These are phyloP conservation scores for Brachyptera putata DNA, from an alignment of 2,888 invertebrate genomes.

Conservation along the genomic window DNA sequence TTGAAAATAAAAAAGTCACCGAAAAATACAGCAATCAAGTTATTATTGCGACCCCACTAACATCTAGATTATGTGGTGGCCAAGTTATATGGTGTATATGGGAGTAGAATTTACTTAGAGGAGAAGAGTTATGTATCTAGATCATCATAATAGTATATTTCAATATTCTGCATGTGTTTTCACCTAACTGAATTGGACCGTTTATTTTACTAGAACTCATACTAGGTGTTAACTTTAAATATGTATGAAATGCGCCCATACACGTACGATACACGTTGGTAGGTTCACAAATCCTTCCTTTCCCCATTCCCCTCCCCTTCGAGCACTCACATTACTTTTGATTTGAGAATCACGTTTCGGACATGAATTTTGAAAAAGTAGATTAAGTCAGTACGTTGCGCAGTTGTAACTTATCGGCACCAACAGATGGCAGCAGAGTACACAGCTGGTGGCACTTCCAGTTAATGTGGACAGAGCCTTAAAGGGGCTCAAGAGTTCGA, in stretches of 20 bases:
- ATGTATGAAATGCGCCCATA: conserved; percentile 7
- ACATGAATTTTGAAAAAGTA: conserved; percentile 14
- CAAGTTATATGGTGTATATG: no score
- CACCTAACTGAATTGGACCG: conserved; percentile 1
- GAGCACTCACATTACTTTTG: conserved; percentile 9
- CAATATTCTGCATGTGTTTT: conserved; percentile 8
- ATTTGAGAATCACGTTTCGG: conserved; percentile 9
- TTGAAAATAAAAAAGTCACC: no score
- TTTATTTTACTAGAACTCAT: background rate
- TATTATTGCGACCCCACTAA: no score
- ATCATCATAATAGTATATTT: conserved; percentile 1
- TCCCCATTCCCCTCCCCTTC: no score
- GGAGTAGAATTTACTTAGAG: no score
- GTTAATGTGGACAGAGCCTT: no score
- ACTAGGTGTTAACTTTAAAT: conserved; percentile 10
- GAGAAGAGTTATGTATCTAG: no score
- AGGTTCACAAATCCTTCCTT: background rate
- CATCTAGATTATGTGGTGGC: no score
- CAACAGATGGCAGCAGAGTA: conserved; percentile 2
- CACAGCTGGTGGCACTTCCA: background rate
- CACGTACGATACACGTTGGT: background rate
- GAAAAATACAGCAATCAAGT: no score
- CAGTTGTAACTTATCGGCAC: background rate
- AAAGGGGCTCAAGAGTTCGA: no score
- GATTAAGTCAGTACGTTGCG: conserved; percentile 10